phyloP scores from a whole-genome alignment of 2,113 vertebrate species.

The Tichodroma muraria region DNA sequence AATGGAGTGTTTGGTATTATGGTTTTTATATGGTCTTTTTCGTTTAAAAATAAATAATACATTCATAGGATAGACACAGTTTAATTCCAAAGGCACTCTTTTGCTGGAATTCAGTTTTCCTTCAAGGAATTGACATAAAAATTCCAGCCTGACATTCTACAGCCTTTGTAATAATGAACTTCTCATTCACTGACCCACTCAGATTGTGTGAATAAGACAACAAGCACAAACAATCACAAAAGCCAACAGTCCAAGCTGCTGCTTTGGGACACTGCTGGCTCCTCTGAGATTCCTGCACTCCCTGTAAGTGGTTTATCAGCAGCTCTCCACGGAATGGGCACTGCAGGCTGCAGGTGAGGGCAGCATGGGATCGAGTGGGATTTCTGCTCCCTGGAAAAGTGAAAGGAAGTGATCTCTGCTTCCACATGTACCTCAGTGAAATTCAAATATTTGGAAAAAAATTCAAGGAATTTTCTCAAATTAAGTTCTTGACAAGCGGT shows the following conservation, averaged over 20 bases:
- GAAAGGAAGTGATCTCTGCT: background rate
- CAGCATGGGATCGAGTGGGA: background rate
- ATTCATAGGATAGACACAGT: background rate
- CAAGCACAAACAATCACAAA: background rate
- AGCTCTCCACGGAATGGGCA: background rate
- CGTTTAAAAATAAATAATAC: background rate
- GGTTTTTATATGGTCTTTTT: background rate
- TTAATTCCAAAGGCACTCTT: background rate
- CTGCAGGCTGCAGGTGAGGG: background rate
- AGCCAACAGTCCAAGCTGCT: background rate
- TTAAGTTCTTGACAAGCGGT: background rate
- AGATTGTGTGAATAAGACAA: background rate
- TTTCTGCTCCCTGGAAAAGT: background rate
- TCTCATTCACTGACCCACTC: background rate
- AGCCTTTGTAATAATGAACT: background rate
- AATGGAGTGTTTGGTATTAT: background rate
- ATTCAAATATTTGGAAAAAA: background rate
- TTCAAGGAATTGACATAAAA: background rate
- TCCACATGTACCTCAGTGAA: background rate
- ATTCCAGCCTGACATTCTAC: background rate
- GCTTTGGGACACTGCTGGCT: background rate
- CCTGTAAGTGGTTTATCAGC: background rate
- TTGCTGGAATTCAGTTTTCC: background rate
- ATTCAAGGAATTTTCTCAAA: background rate
- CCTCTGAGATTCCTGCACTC: background rate